Evolutionary conservation across 2,888 invertebrate genomes (phyloP).

Genomic region (Spilarctia lutea): DNA sequence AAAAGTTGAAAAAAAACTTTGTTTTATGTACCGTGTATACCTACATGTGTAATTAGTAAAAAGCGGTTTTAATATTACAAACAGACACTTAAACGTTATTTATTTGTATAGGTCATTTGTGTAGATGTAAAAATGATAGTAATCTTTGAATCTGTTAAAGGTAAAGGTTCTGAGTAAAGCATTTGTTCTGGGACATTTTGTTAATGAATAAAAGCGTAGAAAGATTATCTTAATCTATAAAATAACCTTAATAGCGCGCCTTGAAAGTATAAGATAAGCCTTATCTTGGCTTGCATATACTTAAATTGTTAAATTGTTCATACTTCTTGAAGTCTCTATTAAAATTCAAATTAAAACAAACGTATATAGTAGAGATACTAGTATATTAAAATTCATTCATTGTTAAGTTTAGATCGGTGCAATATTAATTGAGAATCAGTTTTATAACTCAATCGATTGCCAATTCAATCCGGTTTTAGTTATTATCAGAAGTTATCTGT

Average conservation of each 20-base stretch:
- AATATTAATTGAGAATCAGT: background rate
- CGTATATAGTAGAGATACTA: background rate
- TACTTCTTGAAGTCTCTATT: background rate
- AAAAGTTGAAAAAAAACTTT: too few species aligned
- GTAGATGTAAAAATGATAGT: too few species aligned
- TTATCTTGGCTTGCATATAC: background rate
- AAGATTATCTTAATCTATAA: background rate
- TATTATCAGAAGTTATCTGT: conserved; percentile 1
- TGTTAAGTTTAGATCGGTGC: too few species aligned
- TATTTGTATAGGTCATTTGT: too few species aligned
- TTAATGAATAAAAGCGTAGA: background rate
- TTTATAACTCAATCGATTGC: conserved; percentile 1
- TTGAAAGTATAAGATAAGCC: background rate
- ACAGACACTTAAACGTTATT: too few species aligned
- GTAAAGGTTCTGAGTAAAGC: background rate
- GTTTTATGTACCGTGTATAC: too few species aligned
- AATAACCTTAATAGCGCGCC: background rate
- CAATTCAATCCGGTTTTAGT: background rate
- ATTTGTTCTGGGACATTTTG: background rate
- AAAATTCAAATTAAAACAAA: background rate
- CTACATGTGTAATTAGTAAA: too few species aligned
- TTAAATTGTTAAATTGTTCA: background rate
- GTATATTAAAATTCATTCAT: background rate
- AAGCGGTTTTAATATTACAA: too few species aligned
- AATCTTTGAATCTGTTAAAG: background rate